These are phyloP conservation scores for Pantala flavescens DNA, from an alignment of 1,140 invertebrate species.

Conservation along the genomic window DNA sequence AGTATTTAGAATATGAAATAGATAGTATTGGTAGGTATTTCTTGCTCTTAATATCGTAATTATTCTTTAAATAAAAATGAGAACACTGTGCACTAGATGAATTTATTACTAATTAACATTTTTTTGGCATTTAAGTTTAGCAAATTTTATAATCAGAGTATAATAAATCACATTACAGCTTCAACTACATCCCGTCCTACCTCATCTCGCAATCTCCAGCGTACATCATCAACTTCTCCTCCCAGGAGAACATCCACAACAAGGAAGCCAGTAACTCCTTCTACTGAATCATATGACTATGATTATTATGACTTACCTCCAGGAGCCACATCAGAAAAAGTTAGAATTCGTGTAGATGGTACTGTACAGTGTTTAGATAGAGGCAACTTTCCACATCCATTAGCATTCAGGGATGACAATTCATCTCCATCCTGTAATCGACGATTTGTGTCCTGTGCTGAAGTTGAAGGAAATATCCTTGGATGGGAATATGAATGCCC, in stretches of 20 bases:
- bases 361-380: constrained; percentile 70
- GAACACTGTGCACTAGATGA: too few species aligned
- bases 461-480: constrained; percentile 60
- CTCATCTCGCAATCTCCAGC: neutral
- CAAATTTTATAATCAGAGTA: too few species aligned
- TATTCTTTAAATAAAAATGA: too few species aligned
- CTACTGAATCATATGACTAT: constrained; percentile 35
- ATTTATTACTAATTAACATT: too few species aligned
- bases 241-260: neutral
- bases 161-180: too few species aligned
- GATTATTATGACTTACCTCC: constrained; percentile 49
- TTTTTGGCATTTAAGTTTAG: too few species aligned
- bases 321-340: neutral
- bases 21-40: too few species aligned
- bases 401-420: neutral
- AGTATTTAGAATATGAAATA: too few species aligned
- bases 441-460: constrained; percentile 79
- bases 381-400: constrained; percentile 77
- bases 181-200: neutral
- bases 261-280: neutral
- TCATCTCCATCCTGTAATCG: constrained; percentile 54
- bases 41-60: too few species aligned
- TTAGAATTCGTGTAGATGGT: constrained; percentile 38
- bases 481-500: constrained; percentile 84
- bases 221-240: neutral